Conservation (phyloP, 2,797 vertebrate genomes). For the Cichlasoma orientale region DNA sequence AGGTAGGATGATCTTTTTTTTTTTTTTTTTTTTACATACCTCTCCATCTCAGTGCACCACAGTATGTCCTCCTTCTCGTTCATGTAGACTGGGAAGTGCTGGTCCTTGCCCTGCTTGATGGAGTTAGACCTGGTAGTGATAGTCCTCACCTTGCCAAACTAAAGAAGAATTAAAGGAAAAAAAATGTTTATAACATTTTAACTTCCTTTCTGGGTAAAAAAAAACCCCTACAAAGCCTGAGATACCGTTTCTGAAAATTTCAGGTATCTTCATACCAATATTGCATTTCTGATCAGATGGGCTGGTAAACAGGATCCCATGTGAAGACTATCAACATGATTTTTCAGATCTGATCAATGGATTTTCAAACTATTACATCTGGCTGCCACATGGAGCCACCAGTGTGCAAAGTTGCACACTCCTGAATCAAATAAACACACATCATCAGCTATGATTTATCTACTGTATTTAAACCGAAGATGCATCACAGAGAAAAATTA, state of each 20-base stretch:
- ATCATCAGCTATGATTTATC: not conserved
- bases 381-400: conserved; percentile 25
- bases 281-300: not conserved
- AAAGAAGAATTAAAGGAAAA: conserved; percentile 14
- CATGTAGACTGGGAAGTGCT: conserved; percentile 98
- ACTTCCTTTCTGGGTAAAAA: not conserved
- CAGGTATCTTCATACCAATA: not conserved
- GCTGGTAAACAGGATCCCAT: not conserved
- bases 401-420: not conserved
- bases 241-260: not conserved
- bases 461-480: not conserved
- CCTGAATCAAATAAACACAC: not conserved
- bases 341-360: not conserved
- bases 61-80: conserved; percentile 98
- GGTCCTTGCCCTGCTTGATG: conserved; percentile 99
- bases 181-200: not conserved
- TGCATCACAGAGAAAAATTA: not conserved
- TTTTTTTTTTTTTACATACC: conserved; percentile 73
- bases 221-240: not conserved
- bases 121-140: conserved; percentile 99
- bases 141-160: conserved; percentile 98
- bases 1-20: not conserved
- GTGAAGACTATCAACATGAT: not conserved
- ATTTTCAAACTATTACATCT: not conserved
- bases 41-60: conserved; percentile 99